Evolutionary conservation across 2,113 vertebrate genomes (phyloP).

Genomic region (Dipodomys ordii): DNA sequence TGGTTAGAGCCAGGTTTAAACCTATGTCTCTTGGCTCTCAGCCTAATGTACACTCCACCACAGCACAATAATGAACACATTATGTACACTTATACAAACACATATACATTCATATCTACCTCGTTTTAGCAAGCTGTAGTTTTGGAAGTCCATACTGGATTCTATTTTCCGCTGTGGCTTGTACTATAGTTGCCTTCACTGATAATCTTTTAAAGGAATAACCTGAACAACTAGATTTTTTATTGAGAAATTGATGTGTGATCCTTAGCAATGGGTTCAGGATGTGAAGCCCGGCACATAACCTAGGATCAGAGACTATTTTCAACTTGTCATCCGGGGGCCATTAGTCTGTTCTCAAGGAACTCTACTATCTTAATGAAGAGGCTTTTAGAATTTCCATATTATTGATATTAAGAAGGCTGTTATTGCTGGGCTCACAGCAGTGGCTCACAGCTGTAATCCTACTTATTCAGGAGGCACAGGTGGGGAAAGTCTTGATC

Average conservation of each 20-base stretch:
- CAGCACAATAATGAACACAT: constrained; percentile 49
- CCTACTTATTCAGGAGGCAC: too few relatives aligned
- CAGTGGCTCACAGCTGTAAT: too few relatives aligned
- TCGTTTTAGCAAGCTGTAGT: constrained; percentile 60
- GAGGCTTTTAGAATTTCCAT: constrained; percentile 36
- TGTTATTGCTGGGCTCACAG: too few relatives aligned
- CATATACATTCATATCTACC: background rate
- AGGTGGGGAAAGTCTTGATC: too few relatives aligned
- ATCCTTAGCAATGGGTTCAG: constrained; percentile 53
- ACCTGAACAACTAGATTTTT: constrained; percentile 55
- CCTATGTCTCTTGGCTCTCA: constrained; percentile 9
- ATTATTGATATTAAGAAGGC: constrained; percentile 8
- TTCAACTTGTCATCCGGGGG: constrained; percentile 20
- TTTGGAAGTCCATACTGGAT: constrained; percentile 52
- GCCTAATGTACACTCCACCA: constrained; percentile 41
- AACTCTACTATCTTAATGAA: constrained; percentile 27
- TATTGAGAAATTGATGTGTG: constrained; percentile 49
- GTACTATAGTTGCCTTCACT: constrained; percentile 39
- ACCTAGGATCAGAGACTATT: background rate
- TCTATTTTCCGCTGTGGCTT: constrained; percentile 67
- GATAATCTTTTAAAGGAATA: constrained; percentile 58
- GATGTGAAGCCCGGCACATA: background rate
- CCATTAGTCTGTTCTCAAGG: background rate
- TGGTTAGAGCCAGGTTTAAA: constrained; percentile 15
- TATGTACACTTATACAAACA: background rate